Percentiles rank a stretch among this genome's conserved stretches.
Conservation (phyloP, 64 coral and sea anemone genomes). For the Montipora capricornis region DNA sequence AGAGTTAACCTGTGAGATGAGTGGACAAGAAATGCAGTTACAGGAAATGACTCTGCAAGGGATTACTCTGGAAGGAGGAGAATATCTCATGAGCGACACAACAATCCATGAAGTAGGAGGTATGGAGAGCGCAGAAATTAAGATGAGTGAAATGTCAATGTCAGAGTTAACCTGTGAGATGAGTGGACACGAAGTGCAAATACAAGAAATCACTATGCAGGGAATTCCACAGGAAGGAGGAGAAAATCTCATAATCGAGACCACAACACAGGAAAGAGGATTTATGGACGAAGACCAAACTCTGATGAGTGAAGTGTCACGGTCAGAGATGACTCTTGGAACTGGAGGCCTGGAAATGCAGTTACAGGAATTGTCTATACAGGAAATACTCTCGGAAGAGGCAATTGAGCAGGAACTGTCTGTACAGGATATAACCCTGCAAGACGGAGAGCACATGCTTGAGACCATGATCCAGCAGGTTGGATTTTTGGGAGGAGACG, state of each 20-base stretch:
- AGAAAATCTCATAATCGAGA: background rate
- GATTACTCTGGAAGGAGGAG: background rate
- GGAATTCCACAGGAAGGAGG: background rate
- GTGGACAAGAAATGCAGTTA: too few relatives aligned
- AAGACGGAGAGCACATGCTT: background rate
- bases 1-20: too few relatives aligned
- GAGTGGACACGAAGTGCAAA: background rate
- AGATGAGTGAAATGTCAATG: background rate
- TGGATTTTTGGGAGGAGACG: background rate
- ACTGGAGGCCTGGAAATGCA: background rate
- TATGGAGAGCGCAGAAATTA: background rate
- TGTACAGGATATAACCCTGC: background rate
- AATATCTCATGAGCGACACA: background rate
- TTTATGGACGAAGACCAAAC: background rate
- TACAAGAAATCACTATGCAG: background rate
- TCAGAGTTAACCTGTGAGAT: slow-evolving; percentile 9
- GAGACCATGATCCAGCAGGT: slow-evolving; percentile 11
- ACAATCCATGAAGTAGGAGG: background rate
- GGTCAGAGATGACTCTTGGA: background rate
- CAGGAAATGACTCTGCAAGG: too few relatives aligned
- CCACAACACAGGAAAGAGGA: background rate
- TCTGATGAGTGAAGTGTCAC: background rate
- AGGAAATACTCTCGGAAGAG: slow-evolving; percentile 15
- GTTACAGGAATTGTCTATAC: background rate
- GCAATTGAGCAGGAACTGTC: background rate